A percentile compares a stretch with the other conserved stretches of the same genome.
phyloP scores from a whole-genome alignment of 2,888 invertebrate species.

The Drosophila fungiperda region DNA sequence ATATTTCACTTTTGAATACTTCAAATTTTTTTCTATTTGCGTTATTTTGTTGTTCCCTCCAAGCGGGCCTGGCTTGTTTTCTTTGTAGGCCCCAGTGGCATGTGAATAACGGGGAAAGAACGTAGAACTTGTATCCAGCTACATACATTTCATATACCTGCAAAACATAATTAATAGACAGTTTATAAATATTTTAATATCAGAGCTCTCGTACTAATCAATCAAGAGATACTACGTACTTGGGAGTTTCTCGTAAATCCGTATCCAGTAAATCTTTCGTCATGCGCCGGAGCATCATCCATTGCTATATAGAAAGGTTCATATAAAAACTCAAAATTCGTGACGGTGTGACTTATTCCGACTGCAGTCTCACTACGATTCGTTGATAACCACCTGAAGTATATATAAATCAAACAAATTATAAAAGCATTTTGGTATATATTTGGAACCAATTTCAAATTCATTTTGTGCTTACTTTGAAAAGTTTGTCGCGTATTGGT shows the following conservation, averaged over 20 bases:
- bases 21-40: conserved; percentile 93
- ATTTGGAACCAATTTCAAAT: background rate
- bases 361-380: conserved; percentile 86
- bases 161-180: conserved; percentile 55
- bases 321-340: conserved; percentile 93
- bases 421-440: background rate
- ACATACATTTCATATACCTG: conserved; percentile 97
- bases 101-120: conserved; percentile 94
- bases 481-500: conserved; percentile 96
- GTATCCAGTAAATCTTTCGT: conserved; percentile 95
- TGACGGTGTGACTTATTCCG: conserved; percentile 93
- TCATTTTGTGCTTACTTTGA: conserved; percentile 87
- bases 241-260: conserved; percentile 97
- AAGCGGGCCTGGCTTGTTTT: conserved; percentile 91
- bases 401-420: background rate
- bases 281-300: conserved; percentile 93
- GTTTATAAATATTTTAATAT: background rate
- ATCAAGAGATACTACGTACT: conserved; percentile 86
- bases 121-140: conserved; percentile 94
- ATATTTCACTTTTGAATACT: conserved; percentile 92
- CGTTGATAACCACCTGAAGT: conserved; percentile 71
- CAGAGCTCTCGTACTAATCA: background rate
- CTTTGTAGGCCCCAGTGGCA: conserved; percentile 96
- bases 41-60: conserved; percentile 95
- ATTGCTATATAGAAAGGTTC: conserved; percentile 96